These are phyloP conservation scores for Glyptemys insculpta DNA, from an alignment of 2,797 vertebrate species.

Conservation along the genomic window DNA sequence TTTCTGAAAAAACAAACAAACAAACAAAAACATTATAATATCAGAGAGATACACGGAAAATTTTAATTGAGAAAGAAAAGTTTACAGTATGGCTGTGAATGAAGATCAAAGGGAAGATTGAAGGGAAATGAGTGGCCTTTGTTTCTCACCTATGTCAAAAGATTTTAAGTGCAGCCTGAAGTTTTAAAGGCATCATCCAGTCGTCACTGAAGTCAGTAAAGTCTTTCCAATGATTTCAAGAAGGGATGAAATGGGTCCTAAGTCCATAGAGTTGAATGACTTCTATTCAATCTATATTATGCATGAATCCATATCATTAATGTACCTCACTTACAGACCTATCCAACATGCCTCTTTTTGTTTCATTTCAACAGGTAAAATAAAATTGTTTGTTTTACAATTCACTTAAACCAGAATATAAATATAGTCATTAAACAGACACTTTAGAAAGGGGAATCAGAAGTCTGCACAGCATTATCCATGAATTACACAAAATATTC, in stretches of 20 bases:
- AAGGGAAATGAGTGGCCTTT: background rate
- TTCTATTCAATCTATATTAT: background rate
- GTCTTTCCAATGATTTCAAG: background rate
- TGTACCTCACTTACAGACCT: background rate
- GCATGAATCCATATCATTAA: background rate
- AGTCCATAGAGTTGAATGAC: background rate
- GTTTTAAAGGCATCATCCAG: background rate
- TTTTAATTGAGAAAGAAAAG: background rate
- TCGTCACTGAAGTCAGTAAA: background rate
- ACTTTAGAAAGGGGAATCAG: background rate
- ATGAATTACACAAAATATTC: background rate
- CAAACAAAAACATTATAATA: rapidly evolving
- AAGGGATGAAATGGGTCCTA: background rate
- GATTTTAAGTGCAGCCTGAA: background rate
- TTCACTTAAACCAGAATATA: background rate
- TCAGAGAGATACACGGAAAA: background rate
- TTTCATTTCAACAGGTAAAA: background rate
- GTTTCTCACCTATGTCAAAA: background rate
- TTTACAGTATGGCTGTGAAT: rapidly evolving
- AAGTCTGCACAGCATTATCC: background rate
- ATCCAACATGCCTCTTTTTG: background rate
- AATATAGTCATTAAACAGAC: background rate
- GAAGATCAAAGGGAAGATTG: background rate
- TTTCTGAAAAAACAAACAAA: background rate
- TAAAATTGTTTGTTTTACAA: background rate